Evolutionary conservation across 2,888 invertebrate species (phyloP).

Genomic region (Heliconius aoede): DNA sequence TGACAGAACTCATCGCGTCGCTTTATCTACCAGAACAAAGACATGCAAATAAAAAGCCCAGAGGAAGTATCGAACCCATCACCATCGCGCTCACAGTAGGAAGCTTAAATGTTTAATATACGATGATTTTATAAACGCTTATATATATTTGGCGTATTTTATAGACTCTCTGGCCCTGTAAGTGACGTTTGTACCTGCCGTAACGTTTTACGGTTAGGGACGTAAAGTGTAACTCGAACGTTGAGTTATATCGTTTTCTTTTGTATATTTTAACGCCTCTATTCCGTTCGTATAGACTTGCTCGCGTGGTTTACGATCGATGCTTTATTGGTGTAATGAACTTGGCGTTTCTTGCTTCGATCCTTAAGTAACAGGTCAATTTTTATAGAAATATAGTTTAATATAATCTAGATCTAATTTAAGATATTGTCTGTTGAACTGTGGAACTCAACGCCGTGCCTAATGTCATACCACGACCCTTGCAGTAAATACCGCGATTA

Average conservation of each 20-base stretch:
- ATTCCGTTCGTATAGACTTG: constrained; percentile 51
- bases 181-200: constrained; percentile 50
- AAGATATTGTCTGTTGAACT: not conserved
- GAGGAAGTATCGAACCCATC: not conserved
- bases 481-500: not conserved
- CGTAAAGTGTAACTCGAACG: constrained; percentile 64
- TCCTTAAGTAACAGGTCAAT: constrained; percentile 7
- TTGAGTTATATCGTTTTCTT: constrained; percentile 72
- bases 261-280: constrained; percentile 78
- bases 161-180: constrained; percentile 61
- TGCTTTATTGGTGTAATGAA: constrained; percentile 40
- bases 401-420: not conserved
- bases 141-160: constrained; percentile 71
- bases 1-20: too few species aligned
- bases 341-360: constrained; percentile 21
- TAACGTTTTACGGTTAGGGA: constrained; percentile 70
- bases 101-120: constrained; percentile 24
- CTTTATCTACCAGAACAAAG: too few species aligned
- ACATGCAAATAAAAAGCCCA: too few species aligned
- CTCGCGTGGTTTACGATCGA: constrained; percentile 28
- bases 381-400: not conserved
- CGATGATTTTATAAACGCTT: constrained; percentile 72
- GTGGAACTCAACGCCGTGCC: not conserved
- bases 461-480: not conserved
- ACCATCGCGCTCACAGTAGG: constrained; percentile 18